Base-by-base conservation (phyloP, 1,140 invertebrate species). In the fruit fly (Drosophila melanogaster) region DNA sequence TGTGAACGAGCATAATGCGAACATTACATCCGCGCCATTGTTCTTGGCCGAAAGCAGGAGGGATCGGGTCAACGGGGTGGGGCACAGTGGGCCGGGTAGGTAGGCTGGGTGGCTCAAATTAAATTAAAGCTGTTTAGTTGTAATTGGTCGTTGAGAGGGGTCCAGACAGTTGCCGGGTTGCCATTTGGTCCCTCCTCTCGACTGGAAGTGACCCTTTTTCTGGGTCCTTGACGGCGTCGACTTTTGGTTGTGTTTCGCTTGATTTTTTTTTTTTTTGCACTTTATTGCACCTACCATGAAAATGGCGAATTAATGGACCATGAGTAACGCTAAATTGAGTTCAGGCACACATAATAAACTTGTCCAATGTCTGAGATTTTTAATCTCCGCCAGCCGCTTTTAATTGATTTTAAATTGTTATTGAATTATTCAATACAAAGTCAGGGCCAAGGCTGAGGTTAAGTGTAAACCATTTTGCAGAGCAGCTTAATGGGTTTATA, bases 111-210 rank as follows among this genome's bases (percentile, higher is more conserved):
- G 81, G 77, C 71, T 77, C 72, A 89, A 89, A 89, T 89, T 89
- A 89, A 89, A 89, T 89, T 89, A 89, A 89, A 89, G 84, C 84
- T 89, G 84, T 89, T 89, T 89, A 89, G 84, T 75, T 89, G 84
- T 89, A 87, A 89, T 87, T 87, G 83, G 84, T 79, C 76, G 84
- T 83, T 79, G 84, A 87, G 83, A 89, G 83, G 76, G 84, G 76
- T 89, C 75, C 47, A 62, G 56, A 50, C 54, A 44, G 43, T 37
- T 41, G 35, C 51, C 41, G 49, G 54, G 55, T 33, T 35, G 49
- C 15, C 12, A 8, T 49, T 46, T 65, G 50, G 41, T 58, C 60
- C 46, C 43, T 53, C 43, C 55, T 58, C 43, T 60, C 75, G 37
- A 65, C 71, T 80, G 67, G 67, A 61, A 69, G 59, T 85, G 77